Conservation (phyloP, 2,113 vertebrate species). For the Vidua macroura region DNA sequence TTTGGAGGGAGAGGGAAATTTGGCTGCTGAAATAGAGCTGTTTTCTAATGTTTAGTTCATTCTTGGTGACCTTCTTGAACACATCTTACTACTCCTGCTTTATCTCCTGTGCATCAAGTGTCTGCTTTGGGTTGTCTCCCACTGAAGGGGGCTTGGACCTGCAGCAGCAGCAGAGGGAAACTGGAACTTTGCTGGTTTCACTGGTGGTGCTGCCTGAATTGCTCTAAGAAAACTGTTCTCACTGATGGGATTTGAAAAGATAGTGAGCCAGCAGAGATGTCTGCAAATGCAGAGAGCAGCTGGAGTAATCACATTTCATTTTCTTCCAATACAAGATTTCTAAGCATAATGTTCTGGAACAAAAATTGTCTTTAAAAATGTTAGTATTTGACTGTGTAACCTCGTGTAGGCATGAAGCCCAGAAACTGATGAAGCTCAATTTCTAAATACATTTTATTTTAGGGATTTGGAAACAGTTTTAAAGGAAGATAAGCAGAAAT, state of each 20-base stretch:
- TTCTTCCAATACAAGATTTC: background rate
- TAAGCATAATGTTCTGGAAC: background rate
- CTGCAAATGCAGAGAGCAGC: background rate
- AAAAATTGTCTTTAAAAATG: background rate
- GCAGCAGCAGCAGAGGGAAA: background rate
- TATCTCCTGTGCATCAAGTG: background rate
- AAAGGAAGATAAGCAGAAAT: constrained; percentile 83
- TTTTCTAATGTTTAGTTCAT: background rate
- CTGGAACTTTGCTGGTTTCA: background rate
- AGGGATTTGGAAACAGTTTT: constrained; percentile 84
- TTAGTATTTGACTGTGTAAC: background rate
- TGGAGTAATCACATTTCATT: background rate
- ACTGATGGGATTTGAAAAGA: background rate
- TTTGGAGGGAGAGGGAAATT: background rate
- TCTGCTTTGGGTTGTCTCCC: background rate
- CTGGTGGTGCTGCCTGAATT: background rate
- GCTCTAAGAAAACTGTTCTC: background rate
- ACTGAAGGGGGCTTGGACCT: background rate
- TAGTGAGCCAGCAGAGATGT: background rate
- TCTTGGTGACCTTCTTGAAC: background rate
- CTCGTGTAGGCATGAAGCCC: background rate
- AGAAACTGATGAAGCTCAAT: background rate
- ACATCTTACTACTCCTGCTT: background rate
- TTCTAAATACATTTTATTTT: background rate
- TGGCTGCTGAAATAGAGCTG: background rate